phyloP scores from a whole-genome alignment of 1,140 invertebrate genomes.

The Nylanderia fulva region DNA sequence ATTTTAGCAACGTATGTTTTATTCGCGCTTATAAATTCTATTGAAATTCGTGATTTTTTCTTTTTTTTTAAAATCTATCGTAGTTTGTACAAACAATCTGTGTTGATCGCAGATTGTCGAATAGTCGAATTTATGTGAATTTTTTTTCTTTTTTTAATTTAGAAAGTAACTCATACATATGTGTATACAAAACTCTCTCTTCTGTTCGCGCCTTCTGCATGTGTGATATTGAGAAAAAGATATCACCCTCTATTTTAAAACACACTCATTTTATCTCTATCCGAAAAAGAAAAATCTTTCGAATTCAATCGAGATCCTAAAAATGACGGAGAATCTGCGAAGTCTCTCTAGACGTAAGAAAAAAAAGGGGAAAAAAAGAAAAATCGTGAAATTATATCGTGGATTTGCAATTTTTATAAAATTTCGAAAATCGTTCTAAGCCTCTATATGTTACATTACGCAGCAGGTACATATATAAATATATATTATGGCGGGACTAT shows the following conservation, averaged over 20 bases:
- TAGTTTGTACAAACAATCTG: slow-evolving; percentile 30
- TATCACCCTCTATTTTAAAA: slow-evolving; percentile 40
- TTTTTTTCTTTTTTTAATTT: slow-evolving; percentile 40
- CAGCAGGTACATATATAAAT: background rate
- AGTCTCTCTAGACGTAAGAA: slow-evolving; percentile 18
- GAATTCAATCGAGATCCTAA: slow-evolving; percentile 22
- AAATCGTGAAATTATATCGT: slow-evolving; percentile 14
- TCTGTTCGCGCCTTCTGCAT: slow-evolving; percentile 19
- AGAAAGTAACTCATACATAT: slow-evolving; percentile 7
- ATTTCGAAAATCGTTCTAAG: slow-evolving; percentile 34
- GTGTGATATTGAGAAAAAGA: background rate
- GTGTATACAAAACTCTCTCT: slow-evolving; percentile 2
- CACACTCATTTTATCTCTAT: slow-evolving; percentile 16
- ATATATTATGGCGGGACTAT: background rate
- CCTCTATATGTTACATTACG: slow-evolving; percentile 10
- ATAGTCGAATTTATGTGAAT: background rate
- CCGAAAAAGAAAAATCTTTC: slow-evolving; percentile 5
- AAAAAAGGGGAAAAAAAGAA: background rate
- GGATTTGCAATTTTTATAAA: slow-evolving; percentile 51
- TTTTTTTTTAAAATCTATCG: background rate
- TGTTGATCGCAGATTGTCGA: slow-evolving; percentile 3
- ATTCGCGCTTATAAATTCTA: slow-evolving; percentile 35
- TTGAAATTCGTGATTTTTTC: slow-evolving; percentile 7
- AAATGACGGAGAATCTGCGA: slow-evolving; percentile 23
- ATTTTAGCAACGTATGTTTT: slow-evolving; percentile 39